These are phyloP conservation scores for Avahi laniger DNA, from an alignment of 2,797 vertebrate genomes.

Conservation along the genomic window DNA sequence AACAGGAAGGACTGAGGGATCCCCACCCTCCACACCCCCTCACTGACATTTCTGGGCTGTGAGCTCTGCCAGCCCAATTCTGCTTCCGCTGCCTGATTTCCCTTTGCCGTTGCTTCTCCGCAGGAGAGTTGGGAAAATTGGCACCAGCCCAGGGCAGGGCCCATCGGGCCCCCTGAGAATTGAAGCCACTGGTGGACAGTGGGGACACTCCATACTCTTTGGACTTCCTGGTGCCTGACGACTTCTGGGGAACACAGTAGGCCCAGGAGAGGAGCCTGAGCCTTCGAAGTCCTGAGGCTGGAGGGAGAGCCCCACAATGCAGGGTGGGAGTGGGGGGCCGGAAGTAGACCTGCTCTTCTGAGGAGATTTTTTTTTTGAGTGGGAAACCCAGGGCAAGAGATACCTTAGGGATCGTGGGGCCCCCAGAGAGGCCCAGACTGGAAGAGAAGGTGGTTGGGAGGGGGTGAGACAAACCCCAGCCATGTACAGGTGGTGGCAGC, in stretches of 20 bases:
- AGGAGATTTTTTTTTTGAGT: background rate
- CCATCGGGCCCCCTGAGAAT: background rate
- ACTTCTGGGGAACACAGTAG: background rate
- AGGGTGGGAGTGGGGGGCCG: background rate
- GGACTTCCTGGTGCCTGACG: background rate
- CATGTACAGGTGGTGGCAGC: too few relatives aligned
- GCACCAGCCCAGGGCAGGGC: background rate
- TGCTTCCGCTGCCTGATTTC: background rate
- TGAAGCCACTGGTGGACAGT: background rate
- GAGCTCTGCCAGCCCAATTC: background rate
- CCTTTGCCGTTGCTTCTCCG: background rate
- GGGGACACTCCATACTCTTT: too few relatives aligned
- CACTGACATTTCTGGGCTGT: background rate
- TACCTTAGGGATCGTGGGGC: background rate
- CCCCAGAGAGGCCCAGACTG: background rate
- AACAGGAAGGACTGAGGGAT: slow-evolving; percentile 62
- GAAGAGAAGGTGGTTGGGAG: background rate
- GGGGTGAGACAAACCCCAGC: background rate
- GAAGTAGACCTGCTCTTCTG: background rate
- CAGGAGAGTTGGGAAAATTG: background rate
- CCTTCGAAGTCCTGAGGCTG: background rate
- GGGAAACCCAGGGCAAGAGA: background rate
- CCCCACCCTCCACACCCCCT: slow-evolving; percentile 50
- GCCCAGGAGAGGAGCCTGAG: background rate
- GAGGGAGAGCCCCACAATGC: background rate